These are phyloP conservation scores for Ceriagrion tenellum DNA, from an alignment of 2,888 invertebrate species.

Conservation along the genomic window DNA sequence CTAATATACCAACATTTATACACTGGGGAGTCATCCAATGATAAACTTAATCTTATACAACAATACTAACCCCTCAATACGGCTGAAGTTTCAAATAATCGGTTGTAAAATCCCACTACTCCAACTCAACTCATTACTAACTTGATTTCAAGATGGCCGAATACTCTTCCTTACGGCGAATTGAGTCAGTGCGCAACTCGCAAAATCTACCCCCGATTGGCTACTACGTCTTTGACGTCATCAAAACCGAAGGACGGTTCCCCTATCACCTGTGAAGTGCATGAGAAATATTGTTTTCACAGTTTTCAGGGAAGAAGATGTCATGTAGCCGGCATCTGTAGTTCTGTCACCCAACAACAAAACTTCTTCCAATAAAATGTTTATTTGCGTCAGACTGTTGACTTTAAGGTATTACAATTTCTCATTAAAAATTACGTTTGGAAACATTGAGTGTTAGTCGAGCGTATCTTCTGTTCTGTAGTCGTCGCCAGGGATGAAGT, in stretches of 20 bases:
- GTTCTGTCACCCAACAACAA: background rate
- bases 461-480: too few species aligned
- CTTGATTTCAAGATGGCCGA: slow-evolving; percentile 75
- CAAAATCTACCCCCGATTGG: slow-evolving; percentile 71
- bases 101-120: slow-evolving; percentile 72
- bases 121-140: slow-evolving; percentile 73
- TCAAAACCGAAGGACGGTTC: slow-evolving; percentile 55
- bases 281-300: slow-evolving; percentile 11
- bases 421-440: background rate
- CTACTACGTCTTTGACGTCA: slow-evolving; percentile 70
- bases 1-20: background rate
- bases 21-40: background rate
- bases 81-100: slow-evolving; percentile 71
- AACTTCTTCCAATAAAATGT: background rate
- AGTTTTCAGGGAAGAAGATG: background rate
- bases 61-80: slow-evolving; percentile 73
- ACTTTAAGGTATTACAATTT: background rate
- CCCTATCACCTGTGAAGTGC: slow-evolving; percentile 55
- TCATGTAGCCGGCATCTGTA: background rate
- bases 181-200: slow-evolving; percentile 74
- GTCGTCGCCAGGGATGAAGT: too few species aligned
- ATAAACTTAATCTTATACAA: slow-evolving; percentile 67
- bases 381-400: background rate
- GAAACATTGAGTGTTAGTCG: too few species aligned
- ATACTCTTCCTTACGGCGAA: slow-evolving; percentile 73